phyloP scores from a whole-genome alignment of 2,888 invertebrate genomes.

The Reticulitermes lucifugus region DNA sequence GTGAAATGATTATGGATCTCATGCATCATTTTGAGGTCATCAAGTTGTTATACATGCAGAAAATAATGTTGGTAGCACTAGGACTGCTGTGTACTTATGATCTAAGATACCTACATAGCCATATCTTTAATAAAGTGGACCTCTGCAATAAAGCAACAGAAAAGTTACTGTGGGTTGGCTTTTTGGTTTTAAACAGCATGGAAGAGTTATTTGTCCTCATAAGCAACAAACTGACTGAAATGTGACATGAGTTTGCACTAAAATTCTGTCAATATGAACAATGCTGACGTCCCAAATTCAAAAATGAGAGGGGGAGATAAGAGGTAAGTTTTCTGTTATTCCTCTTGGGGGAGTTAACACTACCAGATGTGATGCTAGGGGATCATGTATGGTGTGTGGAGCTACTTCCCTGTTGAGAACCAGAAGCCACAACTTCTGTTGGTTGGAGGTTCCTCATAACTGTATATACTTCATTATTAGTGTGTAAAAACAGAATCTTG shows the following conservation, averaged over 20 bases:
- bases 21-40: no score
- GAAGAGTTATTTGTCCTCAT: background rate
- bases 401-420: background rate
- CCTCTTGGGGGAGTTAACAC: no score
- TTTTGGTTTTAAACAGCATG: background rate
- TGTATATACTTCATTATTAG: slow-evolving; percentile 38
- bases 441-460: slow-evolving; percentile 19
- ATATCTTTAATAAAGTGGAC: background rate
- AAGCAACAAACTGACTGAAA: background rate
- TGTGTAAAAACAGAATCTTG: slow-evolving; percentile 9
- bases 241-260: background rate
- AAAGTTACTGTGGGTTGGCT: background rate
- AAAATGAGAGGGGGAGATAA: no score
- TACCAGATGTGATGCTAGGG: background rate
- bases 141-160: slow-evolving; percentile 1
- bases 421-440: background rate
- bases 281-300: no score
- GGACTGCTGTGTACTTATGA: background rate
- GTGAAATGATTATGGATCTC: no score
- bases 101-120: slow-evolving; percentile 27
- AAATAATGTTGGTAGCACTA: background rate
- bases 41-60: background rate
- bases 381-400: background rate
- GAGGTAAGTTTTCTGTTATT: no score
- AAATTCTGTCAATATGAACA: no score